phyloP scores from a whole-genome alignment of 1,140 invertebrate genomes.

The Apocrypta bakeri region DNA sequence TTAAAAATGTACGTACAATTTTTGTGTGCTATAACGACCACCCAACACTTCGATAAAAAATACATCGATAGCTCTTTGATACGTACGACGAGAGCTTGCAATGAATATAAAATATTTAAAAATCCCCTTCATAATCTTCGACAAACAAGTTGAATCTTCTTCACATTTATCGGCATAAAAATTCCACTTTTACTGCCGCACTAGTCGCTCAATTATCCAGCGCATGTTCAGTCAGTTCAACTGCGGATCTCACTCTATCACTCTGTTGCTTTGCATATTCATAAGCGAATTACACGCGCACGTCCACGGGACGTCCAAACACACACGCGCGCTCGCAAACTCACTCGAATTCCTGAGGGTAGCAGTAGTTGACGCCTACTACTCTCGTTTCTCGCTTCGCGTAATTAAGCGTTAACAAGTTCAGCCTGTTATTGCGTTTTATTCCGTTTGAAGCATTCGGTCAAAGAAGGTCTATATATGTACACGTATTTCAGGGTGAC shows the following conservation, averaged over 20 bases:
- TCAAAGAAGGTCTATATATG: too few species aligned
- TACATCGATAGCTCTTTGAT: too few species aligned
- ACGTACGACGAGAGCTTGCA: too few species aligned
- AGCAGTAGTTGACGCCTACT: not conserved
- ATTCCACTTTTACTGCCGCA: not conserved
- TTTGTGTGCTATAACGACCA: too few species aligned
- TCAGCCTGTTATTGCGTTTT: not conserved
- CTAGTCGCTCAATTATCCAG: not conserved
- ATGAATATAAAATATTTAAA: too few species aligned
- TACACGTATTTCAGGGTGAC: too few species aligned
- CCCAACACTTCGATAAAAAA: too few species aligned
- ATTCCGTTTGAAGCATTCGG: too few species aligned
- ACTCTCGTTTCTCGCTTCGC: not conserved
- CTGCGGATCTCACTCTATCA: not conserved
- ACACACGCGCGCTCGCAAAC: not conserved
- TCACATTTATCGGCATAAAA: not conserved
- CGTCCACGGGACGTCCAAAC: not conserved
- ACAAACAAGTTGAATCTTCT: too few species aligned
- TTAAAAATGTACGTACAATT: too few species aligned
- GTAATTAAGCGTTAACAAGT: not conserved
- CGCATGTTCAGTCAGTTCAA: not conserved
- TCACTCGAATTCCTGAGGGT: not conserved
- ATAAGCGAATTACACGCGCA: not conserved
- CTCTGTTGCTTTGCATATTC: constrained; percentile 1
- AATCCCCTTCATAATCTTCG: too few species aligned